Evolutionary conservation across 2,888 invertebrate species (phyloP).

Genomic region (Dendrolimus houi): DNA sequence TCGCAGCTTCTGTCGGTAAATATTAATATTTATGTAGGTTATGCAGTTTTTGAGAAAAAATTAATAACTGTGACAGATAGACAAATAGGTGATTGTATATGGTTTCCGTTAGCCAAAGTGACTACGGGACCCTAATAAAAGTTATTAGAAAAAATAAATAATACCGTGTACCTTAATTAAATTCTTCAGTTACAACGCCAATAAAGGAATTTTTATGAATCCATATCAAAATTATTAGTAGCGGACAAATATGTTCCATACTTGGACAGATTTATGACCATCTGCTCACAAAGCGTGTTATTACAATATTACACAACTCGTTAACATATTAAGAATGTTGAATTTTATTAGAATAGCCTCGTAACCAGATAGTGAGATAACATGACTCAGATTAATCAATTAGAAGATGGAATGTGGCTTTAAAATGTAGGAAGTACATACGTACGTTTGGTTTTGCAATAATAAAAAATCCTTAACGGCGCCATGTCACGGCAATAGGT

Average conservation of each 20-base stretch:
- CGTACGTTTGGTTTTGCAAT: not conserved
- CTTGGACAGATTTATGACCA: not conserved
- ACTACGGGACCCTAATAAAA: no score
- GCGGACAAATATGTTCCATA: not conserved
- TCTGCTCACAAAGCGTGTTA: not conserved
- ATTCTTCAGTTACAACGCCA: constrained; percentile 1
- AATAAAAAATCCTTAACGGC: not conserved
- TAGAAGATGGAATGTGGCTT: constrained; percentile 1
- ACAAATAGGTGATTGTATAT: no score
- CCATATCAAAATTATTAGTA: not conserved
- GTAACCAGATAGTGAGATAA: constrained; percentile 5
- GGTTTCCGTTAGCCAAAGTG: no score
- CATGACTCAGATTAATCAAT: constrained; percentile 7
- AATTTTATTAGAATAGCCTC: constrained; percentile 7
- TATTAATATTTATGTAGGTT: no score
- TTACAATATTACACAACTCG: not conserved
- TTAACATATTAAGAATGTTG: constrained; percentile 5
- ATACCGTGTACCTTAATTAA: not conserved
- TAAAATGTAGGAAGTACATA: constrained; percentile 3
- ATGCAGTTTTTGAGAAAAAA: no score
- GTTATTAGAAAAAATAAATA: no score
- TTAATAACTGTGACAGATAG: no score
- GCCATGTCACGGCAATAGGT: not conserved
- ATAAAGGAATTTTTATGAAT: not conserved
- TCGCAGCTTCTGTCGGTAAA: no score